Conservation (phyloP, 2,888 invertebrate genomes). For the Leucophora obtusa region DNA sequence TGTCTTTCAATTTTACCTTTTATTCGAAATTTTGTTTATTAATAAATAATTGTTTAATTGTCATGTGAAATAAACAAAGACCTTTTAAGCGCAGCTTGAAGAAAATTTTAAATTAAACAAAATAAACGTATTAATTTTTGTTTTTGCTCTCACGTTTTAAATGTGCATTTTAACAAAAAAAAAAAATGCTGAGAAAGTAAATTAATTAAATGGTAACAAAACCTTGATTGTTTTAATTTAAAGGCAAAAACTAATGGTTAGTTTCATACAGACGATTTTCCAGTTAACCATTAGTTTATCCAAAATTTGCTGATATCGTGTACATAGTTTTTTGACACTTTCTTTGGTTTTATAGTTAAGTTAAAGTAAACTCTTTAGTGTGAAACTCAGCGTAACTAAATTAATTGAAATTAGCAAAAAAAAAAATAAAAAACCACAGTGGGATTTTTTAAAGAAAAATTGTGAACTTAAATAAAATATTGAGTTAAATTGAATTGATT, state of each 20-base stretch:
- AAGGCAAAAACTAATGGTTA: neutral
- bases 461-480: no score
- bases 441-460: no score
- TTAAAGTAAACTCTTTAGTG: no score
- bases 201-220: constrained; percentile 5
- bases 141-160: constrained; percentile 23
- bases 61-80: constrained; percentile 46
- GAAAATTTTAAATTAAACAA: constrained; percentile 28
- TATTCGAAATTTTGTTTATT: constrained; percentile 11
- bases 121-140: constrained; percentile 12
- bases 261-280: no score
- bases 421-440: no score
- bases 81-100: constrained; percentile 22
- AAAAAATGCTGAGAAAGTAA: constrained; percentile 28
- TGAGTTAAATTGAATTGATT: no score
- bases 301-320: no score
- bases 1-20: neutral
- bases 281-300: no score
- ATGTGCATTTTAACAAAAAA: constrained; percentile 11
- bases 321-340: no score
- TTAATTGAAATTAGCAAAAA: no score
- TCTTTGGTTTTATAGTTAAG: no score
- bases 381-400: no score
- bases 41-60: constrained; percentile 7
- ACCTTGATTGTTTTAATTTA: neutral